phyloP scores from a whole-genome alignment of 1,140 invertebrate genomes.

The Bombus terrestris region DNA sequence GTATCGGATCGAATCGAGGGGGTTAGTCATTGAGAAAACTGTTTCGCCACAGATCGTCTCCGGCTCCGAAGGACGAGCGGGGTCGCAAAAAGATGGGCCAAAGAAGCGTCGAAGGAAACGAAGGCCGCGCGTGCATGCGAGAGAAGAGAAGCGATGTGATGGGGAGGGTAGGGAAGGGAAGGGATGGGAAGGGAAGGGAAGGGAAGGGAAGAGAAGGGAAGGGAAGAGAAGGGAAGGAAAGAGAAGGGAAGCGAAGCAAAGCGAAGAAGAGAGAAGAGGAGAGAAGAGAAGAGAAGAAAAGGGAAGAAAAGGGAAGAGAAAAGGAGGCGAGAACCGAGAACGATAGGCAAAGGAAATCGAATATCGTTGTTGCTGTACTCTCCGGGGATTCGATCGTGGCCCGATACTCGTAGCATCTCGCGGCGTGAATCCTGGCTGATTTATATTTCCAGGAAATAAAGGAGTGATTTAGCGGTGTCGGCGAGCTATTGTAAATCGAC shows the following conservation, averaged over 20 bases:
- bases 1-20: background rate
- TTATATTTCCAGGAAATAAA: slow-evolving; percentile 69
- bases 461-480: slow-evolving; percentile 32
- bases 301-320: background rate
- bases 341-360: slow-evolving; percentile 75
- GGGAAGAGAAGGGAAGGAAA: too few species aligned
- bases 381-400: slow-evolving; percentile 28
- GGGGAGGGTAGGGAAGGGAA: too few species aligned
- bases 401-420: slow-evolving; percentile 21
- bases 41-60: slow-evolving; percentile 58
- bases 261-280: accelerated
- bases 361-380: slow-evolving; percentile 46
- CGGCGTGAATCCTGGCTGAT: slow-evolving; percentile 63
- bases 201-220: too few species aligned
- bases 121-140: slow-evolving; percentile 40
- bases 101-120: slow-evolving; percentile 57
- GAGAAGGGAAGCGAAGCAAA: too few species aligned
- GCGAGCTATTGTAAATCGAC: slow-evolving; percentile 27
- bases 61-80: background rate
- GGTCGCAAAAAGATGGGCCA: slow-evolving; percentile 36
- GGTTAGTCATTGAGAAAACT: slow-evolving; percentile 63
- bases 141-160: background rate
- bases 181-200: accelerated
- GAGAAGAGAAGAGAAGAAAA: accelerated
- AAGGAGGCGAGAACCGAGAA: slow-evolving; percentile 47